Conservation (phyloP, 2,888 invertebrate genomes). For the Carabus problematicus region DNA sequence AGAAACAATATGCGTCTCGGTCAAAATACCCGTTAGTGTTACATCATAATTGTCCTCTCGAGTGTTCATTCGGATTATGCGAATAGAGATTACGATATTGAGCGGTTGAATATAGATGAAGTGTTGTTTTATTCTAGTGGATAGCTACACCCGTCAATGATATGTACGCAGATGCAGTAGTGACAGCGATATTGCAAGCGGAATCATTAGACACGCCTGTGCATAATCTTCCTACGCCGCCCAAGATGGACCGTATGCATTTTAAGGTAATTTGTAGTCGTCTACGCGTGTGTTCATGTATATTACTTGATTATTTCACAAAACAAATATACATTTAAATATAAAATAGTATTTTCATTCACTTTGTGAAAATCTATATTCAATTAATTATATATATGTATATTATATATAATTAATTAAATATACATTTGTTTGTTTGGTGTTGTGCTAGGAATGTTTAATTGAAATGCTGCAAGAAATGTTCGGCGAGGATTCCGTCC, state of each 20-base stretch:
- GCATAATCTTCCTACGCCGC: conserved; percentile 67
- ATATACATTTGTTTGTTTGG: neutral
- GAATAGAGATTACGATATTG: conserved; percentile 8
- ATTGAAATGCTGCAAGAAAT: conserved; percentile 92
- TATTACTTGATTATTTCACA: too few species aligned
- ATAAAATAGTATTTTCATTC: too few species aligned
- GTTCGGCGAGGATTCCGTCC: conserved; percentile 93
- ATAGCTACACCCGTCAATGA: conserved; percentile 93
- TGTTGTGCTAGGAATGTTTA: conserved; percentile 72
- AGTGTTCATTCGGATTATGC: conserved; percentile 25
- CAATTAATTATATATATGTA: too few species aligned
- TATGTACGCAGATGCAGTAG: conserved; percentile 96
- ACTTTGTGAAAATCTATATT: too few species aligned
- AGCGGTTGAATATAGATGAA: conserved; percentile 15
- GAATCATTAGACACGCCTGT: conserved; percentile 71
- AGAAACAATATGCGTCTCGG: too few species aligned
- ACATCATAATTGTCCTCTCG: conserved; percentile 18
- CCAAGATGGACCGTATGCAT: conserved; percentile 87
- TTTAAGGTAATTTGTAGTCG: conserved; percentile 70
- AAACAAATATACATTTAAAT: too few species aligned
- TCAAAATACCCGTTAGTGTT: too few species aligned
- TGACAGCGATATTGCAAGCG: conserved; percentile 87
- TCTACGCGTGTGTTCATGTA: neutral
- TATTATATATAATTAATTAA: too few species aligned
- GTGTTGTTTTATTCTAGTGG: too few species aligned